Percentiles rank a stretch among this genome's conserved stretches.
Conservation (phyloP, 2,113 vertebrate genomes). For the Athene noctua region DNA sequence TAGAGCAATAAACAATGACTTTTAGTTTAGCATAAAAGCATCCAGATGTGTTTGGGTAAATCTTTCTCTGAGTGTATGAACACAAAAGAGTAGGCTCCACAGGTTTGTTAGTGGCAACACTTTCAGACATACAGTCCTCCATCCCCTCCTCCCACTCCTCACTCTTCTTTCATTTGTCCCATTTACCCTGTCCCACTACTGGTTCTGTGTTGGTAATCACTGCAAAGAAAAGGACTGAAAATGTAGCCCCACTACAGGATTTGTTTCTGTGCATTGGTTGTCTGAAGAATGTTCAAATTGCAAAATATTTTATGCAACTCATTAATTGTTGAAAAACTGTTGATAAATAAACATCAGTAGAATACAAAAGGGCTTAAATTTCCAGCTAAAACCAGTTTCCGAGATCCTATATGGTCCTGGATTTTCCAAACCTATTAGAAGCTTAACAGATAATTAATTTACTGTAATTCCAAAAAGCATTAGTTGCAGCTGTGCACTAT, state of each 20-base stretch:
- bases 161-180: not conserved
- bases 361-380: not conserved
- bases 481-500: not conserved
- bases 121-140: not conserved
- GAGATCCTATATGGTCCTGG: not conserved
- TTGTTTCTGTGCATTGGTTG: not conserved
- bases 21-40: not conserved
- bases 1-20: not conserved
- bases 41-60: not conserved
- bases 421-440: not conserved
- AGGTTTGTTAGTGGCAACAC: not conserved
- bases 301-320: not conserved
- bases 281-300: not conserved
- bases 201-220: not conserved
- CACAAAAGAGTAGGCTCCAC: not conserved
- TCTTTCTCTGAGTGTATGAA: not conserved
- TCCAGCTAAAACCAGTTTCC: not conserved
- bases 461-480: not conserved
- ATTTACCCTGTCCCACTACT: not conserved
- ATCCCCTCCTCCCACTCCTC: fast-evolving
- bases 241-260: not conserved
- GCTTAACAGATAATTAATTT: not conserved
- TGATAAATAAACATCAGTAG: not conserved
- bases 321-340: not conserved
- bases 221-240: not conserved